Evolutionary conservation across 2,113 vertebrate species (phyloP), one percentile per base, ranked within the genome.

Genomic region (Silurus asotus): DNA sequence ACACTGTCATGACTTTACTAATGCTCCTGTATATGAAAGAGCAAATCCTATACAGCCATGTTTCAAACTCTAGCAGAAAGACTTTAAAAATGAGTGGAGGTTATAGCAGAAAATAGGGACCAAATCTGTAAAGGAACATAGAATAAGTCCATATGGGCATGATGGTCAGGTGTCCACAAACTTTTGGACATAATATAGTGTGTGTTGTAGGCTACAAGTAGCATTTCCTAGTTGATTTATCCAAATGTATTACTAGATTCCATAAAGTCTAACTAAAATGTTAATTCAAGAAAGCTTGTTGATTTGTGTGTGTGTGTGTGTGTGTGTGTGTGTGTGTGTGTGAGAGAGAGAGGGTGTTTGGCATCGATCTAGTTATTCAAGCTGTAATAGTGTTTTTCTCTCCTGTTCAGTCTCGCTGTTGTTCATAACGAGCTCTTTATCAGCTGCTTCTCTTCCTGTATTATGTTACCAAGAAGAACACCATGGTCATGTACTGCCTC

Each of bases 381-480:
- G 92, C 92, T 91, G 86, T 84, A 86, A 89, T 93, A 93, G 83
- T 92, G 80, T 51, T 64, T 62, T 81, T 81, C 90, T 82, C 90
- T 92, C 90, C 88, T 88, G 89, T 91, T 88, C 90, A 88, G 91
- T 94, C 92, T 94, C 90, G 91, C 92, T 87, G 87, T 88, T 37
- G 90, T 93, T 88, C 87, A 92, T 92, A 94, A 94, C 93, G 91
- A 92, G 89, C 84, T 91, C 93, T 94, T 94, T 95, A 93, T 95
- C 92, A 92, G 92, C 84, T 81, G 88, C 84, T 91, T 89, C 92
- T 93, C 82, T 91, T 88, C 83, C 87, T 93, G 94, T 93, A 92
- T 93, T 93, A 92, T 92, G 94, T 94, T 94, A 94, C 93, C 92
- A 93, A 94, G 93, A 91, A 88, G 89, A 84, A 89, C 92, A 91